A percentile compares a stretch with the other conserved stretches of the same genome.
These are phyloP conservation scores for Lepus americanus DNA, from an alignment of 2,113 vertebrate species.

Conservation along the genomic window DNA sequence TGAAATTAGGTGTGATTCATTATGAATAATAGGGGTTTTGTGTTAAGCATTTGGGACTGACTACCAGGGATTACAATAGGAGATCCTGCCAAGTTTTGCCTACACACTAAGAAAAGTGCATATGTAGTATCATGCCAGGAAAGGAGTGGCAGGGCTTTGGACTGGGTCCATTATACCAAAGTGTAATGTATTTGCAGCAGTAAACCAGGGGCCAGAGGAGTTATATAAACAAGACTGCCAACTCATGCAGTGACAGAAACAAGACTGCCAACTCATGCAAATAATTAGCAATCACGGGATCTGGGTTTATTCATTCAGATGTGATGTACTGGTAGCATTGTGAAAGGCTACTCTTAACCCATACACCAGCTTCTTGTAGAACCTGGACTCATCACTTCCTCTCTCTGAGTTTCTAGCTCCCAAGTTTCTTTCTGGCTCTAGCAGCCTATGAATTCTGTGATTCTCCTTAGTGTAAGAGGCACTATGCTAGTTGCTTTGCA, in stretches of 20 bases:
- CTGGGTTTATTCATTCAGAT: conserved; percentile 41
- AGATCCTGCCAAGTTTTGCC: not conserved
- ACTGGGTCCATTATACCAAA: not conserved
- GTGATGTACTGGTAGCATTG: not conserved
- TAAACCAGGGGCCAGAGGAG: conserved; percentile 44
- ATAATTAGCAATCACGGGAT: not conserved
- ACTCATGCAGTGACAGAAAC: not conserved
- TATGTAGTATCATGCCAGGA: conserved; percentile 13
- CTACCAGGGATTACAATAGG: not conserved
- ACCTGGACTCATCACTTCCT: not conserved
- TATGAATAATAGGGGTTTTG: not conserved
- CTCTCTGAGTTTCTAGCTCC: not conserved
- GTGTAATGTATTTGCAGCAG: not conserved
- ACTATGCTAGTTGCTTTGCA: not conserved
- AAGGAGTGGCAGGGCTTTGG: not conserved
- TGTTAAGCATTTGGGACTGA: conserved; percentile 47
- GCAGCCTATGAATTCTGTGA: conserved; percentile 12
- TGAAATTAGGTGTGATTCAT: conserved; percentile 3
- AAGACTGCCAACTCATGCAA: not conserved
- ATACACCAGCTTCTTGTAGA: not conserved
- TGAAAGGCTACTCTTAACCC: not conserved
- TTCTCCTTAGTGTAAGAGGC: not conserved
- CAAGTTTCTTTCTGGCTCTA: not conserved
- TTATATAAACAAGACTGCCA: conserved; percentile 12
- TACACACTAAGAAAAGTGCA: not conserved